These are phyloP conservation scores for Chelonoidis abingdonii DNA, from an alignment of 2,113 vertebrate species.

Conservation along the genomic window DNA sequence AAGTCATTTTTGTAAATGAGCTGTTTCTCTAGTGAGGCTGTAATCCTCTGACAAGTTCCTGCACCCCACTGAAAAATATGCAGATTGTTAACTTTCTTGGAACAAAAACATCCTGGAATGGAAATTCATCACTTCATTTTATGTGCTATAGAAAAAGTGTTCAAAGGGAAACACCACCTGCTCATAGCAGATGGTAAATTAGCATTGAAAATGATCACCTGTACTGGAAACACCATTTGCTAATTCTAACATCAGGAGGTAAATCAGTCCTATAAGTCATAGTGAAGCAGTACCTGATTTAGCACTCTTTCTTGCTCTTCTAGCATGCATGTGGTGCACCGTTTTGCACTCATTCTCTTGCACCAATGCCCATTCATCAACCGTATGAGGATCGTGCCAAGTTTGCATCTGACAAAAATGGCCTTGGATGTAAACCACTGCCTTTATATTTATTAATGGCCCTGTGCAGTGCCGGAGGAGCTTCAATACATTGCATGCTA, in stretches of 20 bases:
- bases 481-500: neutral
- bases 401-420: neutral
- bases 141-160: constrained; percentile 29
- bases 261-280: constrained; percentile 21
- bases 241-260: constrained; percentile 38
- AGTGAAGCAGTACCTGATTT: neutral
- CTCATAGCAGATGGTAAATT: constrained; percentile 68
- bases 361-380: neutral
- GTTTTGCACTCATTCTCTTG: neutral
- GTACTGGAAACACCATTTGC: constrained; percentile 33
- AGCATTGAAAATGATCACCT: constrained; percentile 61
- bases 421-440: neutral
- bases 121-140: constrained; percentile 49
- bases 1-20: neutral
- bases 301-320: neutral
- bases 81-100: constrained; percentile 49
- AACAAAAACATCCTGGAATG: constrained; percentile 46
- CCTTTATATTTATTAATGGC: neutral
- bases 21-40: neutral
- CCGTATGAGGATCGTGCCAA: neutral
- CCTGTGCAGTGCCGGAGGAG: neutral
- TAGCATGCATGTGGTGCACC: neutral
- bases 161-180: constrained; percentile 71
- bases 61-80: constrained; percentile 22
- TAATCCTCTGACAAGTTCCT: neutral